Evolutionary conservation across 2,797 vertebrate species (phyloP).

Genomic region (Carapus acus): DNA sequence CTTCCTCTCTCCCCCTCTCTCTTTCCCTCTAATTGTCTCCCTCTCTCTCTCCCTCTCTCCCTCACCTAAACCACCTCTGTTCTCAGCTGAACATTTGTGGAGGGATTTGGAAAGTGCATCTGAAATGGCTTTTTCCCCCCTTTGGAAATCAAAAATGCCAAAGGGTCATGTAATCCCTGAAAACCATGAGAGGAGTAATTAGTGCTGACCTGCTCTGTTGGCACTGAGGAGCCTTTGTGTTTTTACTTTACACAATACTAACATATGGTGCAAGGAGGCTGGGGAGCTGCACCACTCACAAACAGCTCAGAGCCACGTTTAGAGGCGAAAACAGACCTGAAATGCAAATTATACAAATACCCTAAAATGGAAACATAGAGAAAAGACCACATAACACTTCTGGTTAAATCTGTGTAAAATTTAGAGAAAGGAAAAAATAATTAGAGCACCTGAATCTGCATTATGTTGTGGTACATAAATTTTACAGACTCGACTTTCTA

Average conservation of each 20-base stretch:
- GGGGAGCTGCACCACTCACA: slow-evolving; percentile 5
- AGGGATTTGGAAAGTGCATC: slow-evolving; percentile 42
- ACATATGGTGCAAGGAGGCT: slow-evolving; percentile 21
- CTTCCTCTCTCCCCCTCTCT: no score
- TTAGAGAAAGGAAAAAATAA: no score
- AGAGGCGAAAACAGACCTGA: no score
- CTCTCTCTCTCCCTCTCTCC: slow-evolving; percentile 11
- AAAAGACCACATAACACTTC: no score
- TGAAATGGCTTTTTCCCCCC: slow-evolving; percentile 24
- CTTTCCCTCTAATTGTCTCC: no score
- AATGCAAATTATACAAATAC: no score
- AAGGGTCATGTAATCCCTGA: slow-evolving; percentile 41
- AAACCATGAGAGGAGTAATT: slow-evolving; percentile 38
- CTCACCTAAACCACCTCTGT: slow-evolving; percentile 26
- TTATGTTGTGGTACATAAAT: no score
- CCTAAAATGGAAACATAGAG: no score
- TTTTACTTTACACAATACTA: slow-evolving; percentile 24
- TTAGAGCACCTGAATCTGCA: no score
- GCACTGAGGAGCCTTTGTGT: slow-evolving; percentile 26
- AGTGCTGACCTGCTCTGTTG: slow-evolving; percentile 27
- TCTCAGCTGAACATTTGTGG: slow-evolving; percentile 40
- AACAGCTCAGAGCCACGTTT: slow-evolving; percentile 29
- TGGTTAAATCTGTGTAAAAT: no score
- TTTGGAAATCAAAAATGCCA: slow-evolving; percentile 33
- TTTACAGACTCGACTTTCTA: no score